phyloP scores from a whole-genome alignment of 2,113 vertebrate species.

The Oplegnathus fasciatus region DNA sequence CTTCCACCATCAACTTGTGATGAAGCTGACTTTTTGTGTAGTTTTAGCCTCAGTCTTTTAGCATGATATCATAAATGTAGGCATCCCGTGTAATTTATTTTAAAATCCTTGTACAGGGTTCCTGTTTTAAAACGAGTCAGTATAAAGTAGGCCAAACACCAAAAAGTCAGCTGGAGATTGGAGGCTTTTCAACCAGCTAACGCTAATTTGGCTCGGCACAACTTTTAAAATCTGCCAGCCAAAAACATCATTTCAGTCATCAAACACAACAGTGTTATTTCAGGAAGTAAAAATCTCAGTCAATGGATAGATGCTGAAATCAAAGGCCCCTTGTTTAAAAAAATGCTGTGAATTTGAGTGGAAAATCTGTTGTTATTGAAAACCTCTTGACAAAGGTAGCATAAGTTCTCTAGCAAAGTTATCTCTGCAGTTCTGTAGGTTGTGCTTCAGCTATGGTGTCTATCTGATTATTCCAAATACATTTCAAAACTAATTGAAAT shows the following conservation, averaged over 20 bases:
- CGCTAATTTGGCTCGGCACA: too few relatives aligned
- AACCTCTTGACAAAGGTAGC: too few relatives aligned
- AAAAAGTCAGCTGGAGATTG: not conserved
- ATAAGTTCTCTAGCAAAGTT: too few relatives aligned
- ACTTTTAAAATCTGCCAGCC: not conserved
- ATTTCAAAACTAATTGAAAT: too few relatives aligned
- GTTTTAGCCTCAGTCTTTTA: not conserved
- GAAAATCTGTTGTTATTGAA: too few relatives aligned
- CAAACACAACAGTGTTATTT: too few relatives aligned
- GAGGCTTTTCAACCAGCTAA: too few relatives aligned
- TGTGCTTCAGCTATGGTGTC: too few relatives aligned
- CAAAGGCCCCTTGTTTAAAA: not conserved
- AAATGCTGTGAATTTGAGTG: not conserved
- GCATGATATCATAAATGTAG: not conserved
- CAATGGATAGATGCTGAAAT: not conserved
- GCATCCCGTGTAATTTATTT: too few relatives aligned
- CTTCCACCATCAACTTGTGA: not conserved
- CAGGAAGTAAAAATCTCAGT: not conserved
- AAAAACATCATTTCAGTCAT: not conserved
- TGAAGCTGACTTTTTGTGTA: not conserved
- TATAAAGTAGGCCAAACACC: not conserved
- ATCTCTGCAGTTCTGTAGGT: too few relatives aligned
- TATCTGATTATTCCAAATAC: too few relatives aligned
- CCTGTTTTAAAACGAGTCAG: not conserved
- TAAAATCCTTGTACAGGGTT: too few relatives aligned